Evolutionary conservation across 2,888 invertebrate species (phyloP), one percentile per base, ranked within the genome.

Genomic region (Agelastica alni): DNA sequence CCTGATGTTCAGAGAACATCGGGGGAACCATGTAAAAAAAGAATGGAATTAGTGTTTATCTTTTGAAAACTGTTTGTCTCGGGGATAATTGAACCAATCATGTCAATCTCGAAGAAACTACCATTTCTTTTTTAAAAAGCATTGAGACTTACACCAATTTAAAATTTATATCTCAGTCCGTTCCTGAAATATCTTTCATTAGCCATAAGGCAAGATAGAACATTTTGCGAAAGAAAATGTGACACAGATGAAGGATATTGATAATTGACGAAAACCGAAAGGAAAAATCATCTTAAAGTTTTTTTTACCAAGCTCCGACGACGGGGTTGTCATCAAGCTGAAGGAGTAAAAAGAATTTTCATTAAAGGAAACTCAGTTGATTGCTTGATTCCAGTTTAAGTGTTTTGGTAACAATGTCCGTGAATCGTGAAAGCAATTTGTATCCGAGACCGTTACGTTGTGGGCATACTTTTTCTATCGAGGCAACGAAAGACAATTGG

Each of bases 191-290:
- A n/a, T 10, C 14, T 14, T 32, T 53, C 26, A 14, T 43, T 42
- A 13, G 13, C 20, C 31, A 41, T 26, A 14, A 39, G 12, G 2
- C 22, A 39, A 14, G 1, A 16, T 39, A 30, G 45, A 43, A 43
- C 47, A 56, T 46, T 58, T 18, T 22, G 3, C 3, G 7, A 42
- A 47, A 20, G n/a, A n/a, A n/a, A 37, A 17, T 7, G 36, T 45
- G 46, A 45, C 49, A 32, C 49, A 57, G 53, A 54, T 56, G 53
- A 61, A 51, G 56, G 57, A 61, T 61, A 65, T 65, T 64, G 64
- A 59, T 60, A 63, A 60, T 62, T 52, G 46, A 44, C 9, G 44
- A 44, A 51, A 58, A 53, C 46, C 26, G 45, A 41, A 45, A 12
- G 16, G 22, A 22, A 41, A 46, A 31, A 34, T 32, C 22, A 20